phyloP scores from a whole-genome alignment of 2,888 invertebrate genomes.

The Xanthia togata region DNA sequence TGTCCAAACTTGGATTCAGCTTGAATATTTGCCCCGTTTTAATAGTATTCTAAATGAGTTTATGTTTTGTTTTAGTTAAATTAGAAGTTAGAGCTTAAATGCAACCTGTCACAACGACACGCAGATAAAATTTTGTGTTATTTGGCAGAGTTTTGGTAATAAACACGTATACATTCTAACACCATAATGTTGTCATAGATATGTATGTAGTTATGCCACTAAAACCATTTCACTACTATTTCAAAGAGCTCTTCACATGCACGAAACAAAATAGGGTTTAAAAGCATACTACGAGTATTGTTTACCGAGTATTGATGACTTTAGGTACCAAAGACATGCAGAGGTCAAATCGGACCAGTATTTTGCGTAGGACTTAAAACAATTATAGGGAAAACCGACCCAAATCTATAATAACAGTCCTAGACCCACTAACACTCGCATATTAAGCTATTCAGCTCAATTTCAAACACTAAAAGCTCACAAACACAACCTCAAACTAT shows the following conservation, averaged over 20 bases:
- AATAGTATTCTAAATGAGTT: not conserved
- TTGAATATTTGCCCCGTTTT: not conserved
- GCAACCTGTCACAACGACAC: not conserved
- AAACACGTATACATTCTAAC: not conserved
- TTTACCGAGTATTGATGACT: not conserved
- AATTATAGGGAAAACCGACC: not conserved
- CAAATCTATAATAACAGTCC: conserved; percentile 18
- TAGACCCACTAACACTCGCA: conserved; percentile 1
- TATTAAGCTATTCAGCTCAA: conserved; percentile 47
- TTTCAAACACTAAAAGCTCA: conserved; percentile 45
- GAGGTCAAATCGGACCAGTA: not conserved
- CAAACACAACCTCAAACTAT: conserved; percentile 48
- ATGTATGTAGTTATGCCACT: not conserved
- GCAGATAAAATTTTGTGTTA: not conserved
- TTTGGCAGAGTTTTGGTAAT: not conserved
- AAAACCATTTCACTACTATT: not conserved
- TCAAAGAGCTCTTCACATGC: not conserved
- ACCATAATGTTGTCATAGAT: not conserved
- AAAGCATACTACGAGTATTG: not conserved
- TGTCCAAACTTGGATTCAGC: too few species aligned
- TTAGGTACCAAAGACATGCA: not conserved
- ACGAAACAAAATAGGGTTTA: too few species aligned
- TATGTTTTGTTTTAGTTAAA: not conserved
- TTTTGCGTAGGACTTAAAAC: not conserved
- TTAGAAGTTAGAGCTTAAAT: not conserved